Conservation (phyloP, 2,797 vertebrate genomes). For the Hirundo rustica region DNA sequence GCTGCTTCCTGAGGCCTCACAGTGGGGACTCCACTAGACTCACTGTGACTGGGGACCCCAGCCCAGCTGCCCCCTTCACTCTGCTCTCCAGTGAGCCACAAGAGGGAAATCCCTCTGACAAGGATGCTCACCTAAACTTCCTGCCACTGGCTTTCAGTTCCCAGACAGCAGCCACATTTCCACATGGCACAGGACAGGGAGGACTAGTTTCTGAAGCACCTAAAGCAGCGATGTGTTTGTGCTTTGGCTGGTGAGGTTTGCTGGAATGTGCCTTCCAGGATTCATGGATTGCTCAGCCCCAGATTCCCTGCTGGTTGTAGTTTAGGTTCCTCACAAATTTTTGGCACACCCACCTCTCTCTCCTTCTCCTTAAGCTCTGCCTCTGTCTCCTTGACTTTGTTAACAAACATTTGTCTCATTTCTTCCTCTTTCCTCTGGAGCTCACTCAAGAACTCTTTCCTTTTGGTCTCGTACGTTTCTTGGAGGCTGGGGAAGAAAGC, state of each 20-base stretch:
- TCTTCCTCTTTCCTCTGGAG: constrained; percentile 96
- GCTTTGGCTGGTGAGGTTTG: background rate
- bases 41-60: background rate
- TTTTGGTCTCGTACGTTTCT: constrained; percentile 97
- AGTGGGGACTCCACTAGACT: background rate
- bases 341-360: constrained; percentile 85
- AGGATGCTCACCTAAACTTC: rapidly evolving
- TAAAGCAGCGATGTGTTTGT: background rate
- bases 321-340: background rate
- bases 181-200: background rate
- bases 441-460: constrained; percentile 95
- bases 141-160: background rate
- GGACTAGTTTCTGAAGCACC: background rate
- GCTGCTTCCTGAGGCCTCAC: background rate
- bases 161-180: background rate
- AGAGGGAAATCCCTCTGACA: too few species aligned
- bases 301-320: background rate
- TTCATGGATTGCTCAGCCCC: background rate
- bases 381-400: constrained; percentile 98
- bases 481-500: constrained; percentile 83
- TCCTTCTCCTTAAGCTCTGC: constrained; percentile 97
- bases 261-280: background rate
- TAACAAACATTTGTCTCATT: constrained; percentile 99
- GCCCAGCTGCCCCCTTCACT: background rate
- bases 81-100: background rate